Percentiles rank a stretch among this genome's conserved stretches.
Conservation (phyloP, 2,888 invertebrate genomes). For the Sylvicola cinctus region DNA sequence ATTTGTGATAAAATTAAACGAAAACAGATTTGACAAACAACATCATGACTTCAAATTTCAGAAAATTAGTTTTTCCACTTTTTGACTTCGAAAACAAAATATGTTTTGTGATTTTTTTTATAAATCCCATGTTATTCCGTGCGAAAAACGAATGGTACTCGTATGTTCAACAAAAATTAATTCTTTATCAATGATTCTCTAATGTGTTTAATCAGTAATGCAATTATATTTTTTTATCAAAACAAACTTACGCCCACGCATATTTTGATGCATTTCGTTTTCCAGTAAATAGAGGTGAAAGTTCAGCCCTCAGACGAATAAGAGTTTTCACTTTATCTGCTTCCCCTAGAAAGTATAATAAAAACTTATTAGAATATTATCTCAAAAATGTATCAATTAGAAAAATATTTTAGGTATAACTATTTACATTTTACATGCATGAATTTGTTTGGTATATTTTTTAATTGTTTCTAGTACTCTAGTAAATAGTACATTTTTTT, state of each 20-base stretch:
- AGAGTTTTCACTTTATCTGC: constrained; percentile 27
- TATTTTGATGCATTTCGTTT: constrained; percentile 27
- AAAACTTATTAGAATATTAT: background rate
- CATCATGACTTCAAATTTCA: no score
- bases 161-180: no score
- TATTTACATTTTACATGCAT: background rate
- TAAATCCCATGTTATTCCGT: no score
- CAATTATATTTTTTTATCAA: constrained; percentile 1
- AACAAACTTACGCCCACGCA: constrained; percentile 27
- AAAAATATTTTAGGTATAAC: background rate
- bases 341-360: constrained; percentile 18
- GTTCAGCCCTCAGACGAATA: constrained; percentile 25
- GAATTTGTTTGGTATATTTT: background rate
- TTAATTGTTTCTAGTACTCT: background rate
- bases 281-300: constrained; percentile 26
- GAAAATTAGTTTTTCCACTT: constrained; percentile 2
- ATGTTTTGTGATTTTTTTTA: constrained; percentile 1
- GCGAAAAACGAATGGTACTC: no score
- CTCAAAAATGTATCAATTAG: background rate
- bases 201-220: background rate
- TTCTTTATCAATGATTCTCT: no score
- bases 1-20: no score
- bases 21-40: no score
- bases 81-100: constrained; percentile 2
- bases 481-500: no score